Evolutionary conservation across 1,140 invertebrate species (phyloP), one percentile per base, ranked within the genome.

Genomic region (Meteorus sp.): DNA sequence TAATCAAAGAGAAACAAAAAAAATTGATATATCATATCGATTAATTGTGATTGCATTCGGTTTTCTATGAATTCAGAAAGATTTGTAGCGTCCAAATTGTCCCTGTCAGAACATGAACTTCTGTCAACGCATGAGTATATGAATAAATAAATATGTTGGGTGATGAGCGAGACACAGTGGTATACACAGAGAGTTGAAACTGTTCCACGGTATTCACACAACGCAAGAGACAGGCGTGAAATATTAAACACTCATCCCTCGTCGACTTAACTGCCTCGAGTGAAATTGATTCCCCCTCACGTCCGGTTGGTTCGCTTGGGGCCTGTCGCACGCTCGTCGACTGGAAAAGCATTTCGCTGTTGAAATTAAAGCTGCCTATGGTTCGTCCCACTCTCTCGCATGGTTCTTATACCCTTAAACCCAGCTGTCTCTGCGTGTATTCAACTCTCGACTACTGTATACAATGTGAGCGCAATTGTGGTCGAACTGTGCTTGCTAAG

Each of bases 211-310:
- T 47, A 35, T 9, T 39, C 47, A 56, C 37, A 58, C 27, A 20
- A 39, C 45, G n/a, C n/a, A n/a, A 53, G 59, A 48, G 54, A 58
- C 57, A 62, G 58, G 63, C 63, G 60, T 65, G 60, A 65, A 65
- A 65, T 65, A 62, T 65, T 65, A 65, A 65, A 60, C 60, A 60
- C 58, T 62, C 58, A 60, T 65, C 60, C 61, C 60, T 57, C 60
- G 57, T 60, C 55, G 60, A 62, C 44, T 60, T 60, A 58, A 60
- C 53, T 52, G 61, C 56, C 58, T 58, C 43, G 50, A 52, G 60
- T 60, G 55, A 60, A 65, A 65, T 65, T 65, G 63, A 65, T 65
- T 65, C 58, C 25, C 63, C 55, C 54, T 44, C 58, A 56, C 63
- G 58, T 62, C 60, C 60, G 58, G 60, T 55, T 31, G 44, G 35